Base-by-base conservation (phyloP, 2,113 vertebrate genomes). In the Cisticola juncidis region DNA sequence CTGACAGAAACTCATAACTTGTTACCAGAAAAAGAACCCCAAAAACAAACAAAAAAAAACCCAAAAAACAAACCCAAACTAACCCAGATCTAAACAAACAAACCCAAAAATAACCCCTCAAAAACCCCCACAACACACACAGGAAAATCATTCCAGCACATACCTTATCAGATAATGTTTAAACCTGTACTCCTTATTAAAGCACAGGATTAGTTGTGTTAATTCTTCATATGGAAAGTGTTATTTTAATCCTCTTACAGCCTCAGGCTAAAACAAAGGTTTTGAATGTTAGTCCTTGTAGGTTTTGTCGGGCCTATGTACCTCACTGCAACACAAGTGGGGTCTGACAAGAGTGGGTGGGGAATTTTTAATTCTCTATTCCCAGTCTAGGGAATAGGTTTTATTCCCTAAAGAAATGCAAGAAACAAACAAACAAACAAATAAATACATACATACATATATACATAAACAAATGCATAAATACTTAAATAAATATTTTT, bases 41-140 rank as follows among this genome's bases (percentile, higher is more conserved):
- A 31, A 31, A 51, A 78, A 21, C 4, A 20, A 36, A 8, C 19
- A 6, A 13, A 62, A 31, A 44, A 45, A 3, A n/a, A 15, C 31
- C 4, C 6, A 24, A 31, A 31, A 51, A 78, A 21, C 4, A 20
- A 36, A 8, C 19, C 6, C 7, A 9, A 58, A 35, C n/a, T 21
- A 62, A 26, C 14, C 4, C 12, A 31, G 66, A 66, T 42, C 12
- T 31, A 76, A 86, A 24, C 50, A 54, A 62, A 54, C 11, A 50
- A 42, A 42, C 8, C 35, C 20, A 13, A 66, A 76, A 66, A 66
- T 35, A 58, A 66, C 13, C 6, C 20, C 25, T 19, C 65, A 38
- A 25, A 70, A 5, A 1, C 0, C 2, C 12, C 9, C 33, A 62
- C n/a, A 61, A 11, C 2, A 24, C 5, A 7, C 23, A 23, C 8